Percentiles rank a stretch among this genome's conserved stretches.
These are phyloP conservation scores for Drosophila suboccidentalis DNA, from an alignment of 2,888 invertebrate genomes.

Conservation along the genomic window DNA sequence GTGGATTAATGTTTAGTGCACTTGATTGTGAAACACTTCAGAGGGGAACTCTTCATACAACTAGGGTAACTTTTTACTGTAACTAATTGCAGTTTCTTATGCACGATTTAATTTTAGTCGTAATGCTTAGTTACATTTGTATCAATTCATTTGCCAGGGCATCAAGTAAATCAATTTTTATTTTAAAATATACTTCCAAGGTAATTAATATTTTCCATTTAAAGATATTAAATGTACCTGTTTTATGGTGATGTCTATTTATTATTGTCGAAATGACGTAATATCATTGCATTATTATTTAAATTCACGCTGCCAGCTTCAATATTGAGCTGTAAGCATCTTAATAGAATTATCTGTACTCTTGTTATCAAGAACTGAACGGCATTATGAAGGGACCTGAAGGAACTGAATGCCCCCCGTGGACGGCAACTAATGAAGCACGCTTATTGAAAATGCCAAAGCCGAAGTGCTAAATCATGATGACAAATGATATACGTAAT, in stretches of 20 bases:
- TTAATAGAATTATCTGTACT: neutral
- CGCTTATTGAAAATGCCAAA: slow-evolving; percentile 49
- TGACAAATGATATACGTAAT: slow-evolving; percentile 59
- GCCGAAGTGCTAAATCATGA: slow-evolving; percentile 48
- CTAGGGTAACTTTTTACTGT: neutral
- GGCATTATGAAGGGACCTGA: neutral
- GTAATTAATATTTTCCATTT: neutral
- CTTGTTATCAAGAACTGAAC: neutral
- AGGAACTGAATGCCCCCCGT: slow-evolving; percentile 30
- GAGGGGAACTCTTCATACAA: neutral
- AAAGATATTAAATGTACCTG: neutral
- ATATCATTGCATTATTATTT: neutral
- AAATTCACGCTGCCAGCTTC: neutral
- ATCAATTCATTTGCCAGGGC: neutral
- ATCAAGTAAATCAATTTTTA: neutral
- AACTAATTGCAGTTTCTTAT: slow-evolving; percentile 2
- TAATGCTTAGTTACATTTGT: neutral
- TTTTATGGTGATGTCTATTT: neutral
- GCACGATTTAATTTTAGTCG: neutral
- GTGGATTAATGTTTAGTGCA: slow-evolving; percentile 54
- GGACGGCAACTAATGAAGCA: slow-evolving; percentile 46
- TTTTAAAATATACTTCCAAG: neutral
- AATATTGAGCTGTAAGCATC: neutral
- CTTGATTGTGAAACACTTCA: slow-evolving; percentile 34
- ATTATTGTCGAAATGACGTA: neutral